These are phyloP conservation scores for Hylyphantes graminicola DNA, from an alignment of 1,140 invertebrate species.

Conservation along the genomic window DNA sequence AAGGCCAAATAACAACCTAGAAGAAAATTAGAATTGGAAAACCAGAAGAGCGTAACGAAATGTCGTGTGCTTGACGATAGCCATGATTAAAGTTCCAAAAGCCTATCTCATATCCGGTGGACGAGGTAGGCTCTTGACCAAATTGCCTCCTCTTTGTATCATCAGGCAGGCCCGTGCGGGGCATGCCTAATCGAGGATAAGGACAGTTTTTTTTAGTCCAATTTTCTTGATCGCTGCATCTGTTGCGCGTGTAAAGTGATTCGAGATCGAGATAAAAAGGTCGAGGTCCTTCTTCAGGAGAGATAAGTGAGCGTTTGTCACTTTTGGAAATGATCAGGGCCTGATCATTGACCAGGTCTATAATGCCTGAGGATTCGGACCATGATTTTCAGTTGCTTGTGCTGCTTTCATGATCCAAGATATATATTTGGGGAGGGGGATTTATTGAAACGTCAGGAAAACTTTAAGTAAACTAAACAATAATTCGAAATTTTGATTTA, in stretches of 20 bases:
- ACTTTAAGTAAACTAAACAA: too few species aligned
- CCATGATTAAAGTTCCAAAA: conserved; percentile 37
- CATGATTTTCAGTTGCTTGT: too few species aligned
- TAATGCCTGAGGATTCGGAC: too few species aligned
- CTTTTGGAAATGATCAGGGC: too few species aligned
- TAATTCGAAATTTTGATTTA: too few species aligned
- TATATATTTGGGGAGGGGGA: too few species aligned
- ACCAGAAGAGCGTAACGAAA: conserved; percentile 46
- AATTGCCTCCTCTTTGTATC: conserved; percentile 8
- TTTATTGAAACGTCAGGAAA: too few species aligned
- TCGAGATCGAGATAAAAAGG: background rate
- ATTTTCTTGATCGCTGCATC: conserved; percentile 30
- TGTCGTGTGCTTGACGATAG: conserved; percentile 32
- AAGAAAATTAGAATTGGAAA: conserved; percentile 17
- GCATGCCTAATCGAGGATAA: conserved; percentile 46
- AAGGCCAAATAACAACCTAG: background rate
- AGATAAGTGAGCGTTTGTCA: too few species aligned
- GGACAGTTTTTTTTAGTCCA: conserved; percentile 5
- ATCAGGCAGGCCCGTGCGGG: conserved; percentile 29
- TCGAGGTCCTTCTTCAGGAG: background rate
- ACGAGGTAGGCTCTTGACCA: background rate
- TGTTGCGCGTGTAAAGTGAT: background rate
- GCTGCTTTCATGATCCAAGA: too few species aligned
- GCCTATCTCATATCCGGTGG: conserved; percentile 56
- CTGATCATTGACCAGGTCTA: too few species aligned